Evolutionary conservation across 2,113 vertebrate genomes (phyloP).

Genomic region (Nannobrachium achirus): DNA sequence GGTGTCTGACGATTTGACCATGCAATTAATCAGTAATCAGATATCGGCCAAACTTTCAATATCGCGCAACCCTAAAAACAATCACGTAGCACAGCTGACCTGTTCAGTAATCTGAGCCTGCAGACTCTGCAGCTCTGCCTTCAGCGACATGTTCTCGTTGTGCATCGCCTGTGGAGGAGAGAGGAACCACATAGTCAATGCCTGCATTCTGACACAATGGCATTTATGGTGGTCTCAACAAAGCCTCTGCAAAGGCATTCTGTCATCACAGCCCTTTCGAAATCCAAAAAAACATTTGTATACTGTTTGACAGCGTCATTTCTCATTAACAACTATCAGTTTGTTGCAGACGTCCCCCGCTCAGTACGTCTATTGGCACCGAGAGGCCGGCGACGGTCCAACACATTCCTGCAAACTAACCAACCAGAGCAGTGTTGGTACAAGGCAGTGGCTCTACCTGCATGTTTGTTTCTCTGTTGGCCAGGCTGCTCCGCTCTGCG

Average conservation of each 20-base stretch:
- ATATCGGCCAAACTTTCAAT: too few species aligned
- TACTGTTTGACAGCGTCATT: background rate
- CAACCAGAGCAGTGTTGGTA: slow-evolving; percentile 13
- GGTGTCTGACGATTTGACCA: too few species aligned
- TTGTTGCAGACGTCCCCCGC: background rate
- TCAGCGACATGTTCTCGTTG: slow-evolving; percentile 89
- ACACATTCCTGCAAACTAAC: slow-evolving; percentile 40
- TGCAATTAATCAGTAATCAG: too few species aligned
- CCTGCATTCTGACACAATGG: background rate
- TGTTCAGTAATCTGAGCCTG: slow-evolving; percentile 90
- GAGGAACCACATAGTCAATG: background rate
- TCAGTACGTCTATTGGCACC: background rate
- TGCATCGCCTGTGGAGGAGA: slow-evolving; percentile 83
- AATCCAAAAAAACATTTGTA: background rate
- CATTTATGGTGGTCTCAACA: background rate
- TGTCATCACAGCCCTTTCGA: slow-evolving; percentile 2
- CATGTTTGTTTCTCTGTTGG: slow-evolving; percentile 78
- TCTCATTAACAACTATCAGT: background rate
- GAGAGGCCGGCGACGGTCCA: background rate
- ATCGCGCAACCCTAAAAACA: too few species aligned
- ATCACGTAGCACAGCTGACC: slow-evolving; percentile 69
- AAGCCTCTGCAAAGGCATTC: background rate
- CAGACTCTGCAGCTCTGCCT: slow-evolving; percentile 89
- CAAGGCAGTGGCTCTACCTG: slow-evolving; percentile 64
- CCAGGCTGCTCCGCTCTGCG: slow-evolving; percentile 79